Conservation (phyloP, 2,888 invertebrate species). For the Poecilobothrus nobilitatus region DNA sequence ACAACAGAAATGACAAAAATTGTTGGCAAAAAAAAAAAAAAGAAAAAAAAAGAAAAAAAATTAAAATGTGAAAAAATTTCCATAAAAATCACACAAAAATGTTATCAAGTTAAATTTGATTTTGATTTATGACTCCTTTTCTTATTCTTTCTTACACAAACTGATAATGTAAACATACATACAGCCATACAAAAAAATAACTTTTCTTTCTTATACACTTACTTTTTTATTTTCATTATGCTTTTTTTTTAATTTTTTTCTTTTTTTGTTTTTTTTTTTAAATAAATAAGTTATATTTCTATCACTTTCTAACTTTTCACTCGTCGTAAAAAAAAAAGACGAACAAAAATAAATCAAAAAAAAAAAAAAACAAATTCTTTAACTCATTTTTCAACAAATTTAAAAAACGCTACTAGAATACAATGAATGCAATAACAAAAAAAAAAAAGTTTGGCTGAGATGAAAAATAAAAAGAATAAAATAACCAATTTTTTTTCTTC, state of each 20-base stretch:
- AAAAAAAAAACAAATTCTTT: neutral
- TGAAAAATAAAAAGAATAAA: neutral
- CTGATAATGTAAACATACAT: too few relatives aligned
- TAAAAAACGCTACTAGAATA: neutral
- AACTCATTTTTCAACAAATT: neutral
- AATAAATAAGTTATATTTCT: too few relatives aligned
- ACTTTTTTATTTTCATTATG: neutral
- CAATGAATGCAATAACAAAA: neutral
- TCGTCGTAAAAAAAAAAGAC: too few relatives aligned
- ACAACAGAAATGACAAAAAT: neutral
- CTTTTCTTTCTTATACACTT: neutral
- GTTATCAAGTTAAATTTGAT: constrained; percentile 6
- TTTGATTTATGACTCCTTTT: constrained; percentile 4
- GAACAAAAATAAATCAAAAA: neutral
- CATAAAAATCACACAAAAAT: constrained; percentile 6
- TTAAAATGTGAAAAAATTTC: neutral
- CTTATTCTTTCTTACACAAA: neutral
- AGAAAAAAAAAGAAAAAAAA: neutral
- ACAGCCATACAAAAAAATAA: neutral
- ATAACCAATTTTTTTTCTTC: neutral
- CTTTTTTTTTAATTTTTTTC: too few relatives aligned
- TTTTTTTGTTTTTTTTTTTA: too few relatives aligned
- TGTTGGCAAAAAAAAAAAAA: neutral
- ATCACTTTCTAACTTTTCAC: too few relatives aligned
- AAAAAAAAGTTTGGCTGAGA: neutral